Percentiles rank a stretch among this genome's conserved stretches.
Conservation (phyloP, 2,113 vertebrate genomes). For the Forbesichthys agassizii region DNA sequence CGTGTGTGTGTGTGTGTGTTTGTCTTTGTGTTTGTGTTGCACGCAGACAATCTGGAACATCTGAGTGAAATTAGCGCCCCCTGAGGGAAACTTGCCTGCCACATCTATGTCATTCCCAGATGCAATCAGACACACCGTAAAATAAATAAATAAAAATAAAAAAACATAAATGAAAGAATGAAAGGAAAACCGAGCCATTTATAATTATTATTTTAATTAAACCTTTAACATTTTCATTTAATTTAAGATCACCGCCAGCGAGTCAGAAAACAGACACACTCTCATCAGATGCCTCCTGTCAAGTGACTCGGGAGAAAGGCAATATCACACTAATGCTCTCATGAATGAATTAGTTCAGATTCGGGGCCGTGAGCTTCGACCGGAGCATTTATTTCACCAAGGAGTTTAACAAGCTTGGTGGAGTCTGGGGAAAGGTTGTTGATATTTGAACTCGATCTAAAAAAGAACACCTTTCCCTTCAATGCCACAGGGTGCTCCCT, state of each 20-base stretch:
- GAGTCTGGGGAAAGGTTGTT: too few relatives aligned
- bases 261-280: conserved; percentile 10
- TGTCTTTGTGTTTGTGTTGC: neutral
- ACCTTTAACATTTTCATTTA: too few relatives aligned
- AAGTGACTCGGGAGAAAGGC: conserved; percentile 17
- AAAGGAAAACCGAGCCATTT: too few relatives aligned
- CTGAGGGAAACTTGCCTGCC: conserved; percentile 30
- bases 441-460: too few relatives aligned
- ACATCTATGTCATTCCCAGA: conserved; percentile 31
- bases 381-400: neutral
- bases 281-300: conserved; percentile 43
- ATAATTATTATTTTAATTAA: too few relatives aligned
- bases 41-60: conserved; percentile 37
- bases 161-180: too few relatives aligned
- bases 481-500: too few relatives aligned
- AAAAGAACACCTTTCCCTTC: too few relatives aligned
- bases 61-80: conserved; percentile 61
- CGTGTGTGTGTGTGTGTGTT: too few relatives aligned
- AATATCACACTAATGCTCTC: conserved; percentile 32
- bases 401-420: neutral
- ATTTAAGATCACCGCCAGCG: too few relatives aligned
- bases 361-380: conserved; percentile 28
- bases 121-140: conserved; percentile 48
- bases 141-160: conserved; percentile 39
- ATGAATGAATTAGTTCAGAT: conserved; percentile 51